Evolutionary conservation across 2,113 vertebrate species (phyloP).

Genomic region (Heterochromis multidens): DNA sequence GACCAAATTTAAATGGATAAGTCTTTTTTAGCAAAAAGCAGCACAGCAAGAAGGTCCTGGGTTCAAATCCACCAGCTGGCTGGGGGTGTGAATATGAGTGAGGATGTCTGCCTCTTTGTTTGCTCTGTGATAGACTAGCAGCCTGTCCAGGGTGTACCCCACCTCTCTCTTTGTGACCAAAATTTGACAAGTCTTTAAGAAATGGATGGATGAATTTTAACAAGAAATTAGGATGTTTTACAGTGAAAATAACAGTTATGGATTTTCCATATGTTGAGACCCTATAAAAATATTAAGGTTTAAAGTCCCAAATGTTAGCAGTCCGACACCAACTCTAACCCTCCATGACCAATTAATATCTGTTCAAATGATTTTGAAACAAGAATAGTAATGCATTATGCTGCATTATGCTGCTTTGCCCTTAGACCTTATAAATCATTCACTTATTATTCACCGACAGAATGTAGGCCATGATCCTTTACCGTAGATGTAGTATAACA

Average conservation of each 20-base stretch:
- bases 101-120: background rate
- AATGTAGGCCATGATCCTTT: conserved; percentile 27
- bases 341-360: background rate
- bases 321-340: background rate
- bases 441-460: background rate
- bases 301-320: background rate
- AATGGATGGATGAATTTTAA: background rate
- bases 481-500: conserved; percentile 1
- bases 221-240: rapidly evolving
- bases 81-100: background rate
- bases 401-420: background rate
- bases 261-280: background rate
- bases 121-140: background rate
- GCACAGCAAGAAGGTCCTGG: background rate
- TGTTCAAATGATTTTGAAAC: background rate
- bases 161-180: background rate
- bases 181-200: background rate
- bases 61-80: background rate
- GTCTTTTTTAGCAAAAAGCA: too few relatives aligned
- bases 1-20: background rate
- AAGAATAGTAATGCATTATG: background rate
- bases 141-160: background rate
- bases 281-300: background rate
- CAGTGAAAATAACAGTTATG: background rate
- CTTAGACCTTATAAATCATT: background rate